Evolutionary conservation across 1,140 invertebrate genomes (phyloP).

Genomic region (Pentalonia nigronervosa): DNA sequence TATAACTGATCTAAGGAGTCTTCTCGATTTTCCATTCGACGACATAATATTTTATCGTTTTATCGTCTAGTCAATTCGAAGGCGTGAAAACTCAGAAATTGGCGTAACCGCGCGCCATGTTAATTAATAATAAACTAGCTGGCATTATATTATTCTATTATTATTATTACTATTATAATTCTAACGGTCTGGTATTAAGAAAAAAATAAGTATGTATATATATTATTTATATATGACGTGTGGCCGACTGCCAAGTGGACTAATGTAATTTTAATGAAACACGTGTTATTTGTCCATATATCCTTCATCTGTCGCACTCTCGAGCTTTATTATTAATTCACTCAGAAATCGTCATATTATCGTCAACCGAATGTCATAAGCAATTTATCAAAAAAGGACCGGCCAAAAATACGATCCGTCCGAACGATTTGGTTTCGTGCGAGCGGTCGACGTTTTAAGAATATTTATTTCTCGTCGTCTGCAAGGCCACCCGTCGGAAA

Average conservation of each 20-base stretch:
- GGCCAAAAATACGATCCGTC: conserved; percentile 50
- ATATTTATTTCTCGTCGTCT: background rate
- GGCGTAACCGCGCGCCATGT: background rate
- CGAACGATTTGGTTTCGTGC: background rate
- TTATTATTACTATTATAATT: conserved; percentile 18
- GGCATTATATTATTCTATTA: background rate
- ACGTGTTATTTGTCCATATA: conserved; percentile 36
- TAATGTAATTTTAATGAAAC: conserved; percentile 57
- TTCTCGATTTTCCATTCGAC: background rate
- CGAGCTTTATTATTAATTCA: conserved; percentile 56
- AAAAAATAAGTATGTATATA: conserved; percentile 28
- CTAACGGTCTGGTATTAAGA: background rate
- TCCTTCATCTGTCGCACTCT: conserved; percentile 19
- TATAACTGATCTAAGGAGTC: background rate
- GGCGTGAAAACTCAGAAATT: background rate
- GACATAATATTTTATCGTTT: background rate
- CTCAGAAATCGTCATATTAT: conserved; percentile 55
- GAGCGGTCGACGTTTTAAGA: conserved; percentile 11
- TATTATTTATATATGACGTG: conserved; percentile 13
- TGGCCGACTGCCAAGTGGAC: conserved; percentile 47
- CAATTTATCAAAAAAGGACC: conserved; percentile 24
- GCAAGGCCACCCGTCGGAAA: background rate
- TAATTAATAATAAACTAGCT: background rate
- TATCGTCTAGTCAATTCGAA: background rate
- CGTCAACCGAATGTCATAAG: conserved; percentile 53